These are phyloP conservation scores for Agrotis exclamationis DNA, from an alignment of 2,888 invertebrate genomes.

Conservation along the genomic window DNA sequence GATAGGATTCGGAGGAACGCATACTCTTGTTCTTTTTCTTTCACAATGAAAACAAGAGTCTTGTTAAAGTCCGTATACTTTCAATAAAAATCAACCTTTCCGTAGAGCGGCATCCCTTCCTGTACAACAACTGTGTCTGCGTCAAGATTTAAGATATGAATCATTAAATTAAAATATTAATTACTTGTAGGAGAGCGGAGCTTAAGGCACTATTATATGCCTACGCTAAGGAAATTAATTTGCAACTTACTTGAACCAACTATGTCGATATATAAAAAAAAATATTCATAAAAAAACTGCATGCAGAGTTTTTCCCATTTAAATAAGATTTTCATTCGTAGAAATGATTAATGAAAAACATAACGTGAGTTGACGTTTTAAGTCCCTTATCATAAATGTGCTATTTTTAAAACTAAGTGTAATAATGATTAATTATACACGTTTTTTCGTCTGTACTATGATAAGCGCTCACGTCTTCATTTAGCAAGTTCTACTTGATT, in stretches of 20 bases:
- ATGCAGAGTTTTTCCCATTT: constrained; percentile 16
- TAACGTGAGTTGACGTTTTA: constrained; percentile 40
- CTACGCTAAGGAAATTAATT: constrained; percentile 19
- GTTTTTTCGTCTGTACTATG: constrained; percentile 32
- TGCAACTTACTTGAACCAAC: not conserved
- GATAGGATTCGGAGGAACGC: constrained; percentile 47
- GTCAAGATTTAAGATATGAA: constrained; percentile 51
- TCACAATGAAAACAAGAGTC: constrained; percentile 32
- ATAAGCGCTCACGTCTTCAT: constrained; percentile 42
- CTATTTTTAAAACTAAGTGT: constrained; percentile 50
- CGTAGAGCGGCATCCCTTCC: constrained; percentile 48
- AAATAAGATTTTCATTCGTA: constrained; percentile 28
- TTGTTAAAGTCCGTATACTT: constrained; percentile 42
- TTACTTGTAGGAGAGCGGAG: constrained; percentile 26
- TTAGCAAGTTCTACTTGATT: constrained; percentile 33
- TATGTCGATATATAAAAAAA: not conserved
- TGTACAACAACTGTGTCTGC: constrained; percentile 38
- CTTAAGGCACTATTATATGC: constrained; percentile 14
- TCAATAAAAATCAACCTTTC: constrained; percentile 46
- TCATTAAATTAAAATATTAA: constrained; percentile 57
- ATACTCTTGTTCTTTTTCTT: constrained; percentile 32
- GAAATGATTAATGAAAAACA: constrained; percentile 50
- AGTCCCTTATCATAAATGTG: constrained; percentile 52
- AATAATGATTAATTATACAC: constrained; percentile 16
- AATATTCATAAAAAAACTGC: not conserved